A percentile compares a stretch with the other conserved stretches of the same genome.
These are phyloP conservation scores for Mus pahari DNA, from an alignment of 2,113 vertebrate genomes.

Conservation along the genomic window DNA sequence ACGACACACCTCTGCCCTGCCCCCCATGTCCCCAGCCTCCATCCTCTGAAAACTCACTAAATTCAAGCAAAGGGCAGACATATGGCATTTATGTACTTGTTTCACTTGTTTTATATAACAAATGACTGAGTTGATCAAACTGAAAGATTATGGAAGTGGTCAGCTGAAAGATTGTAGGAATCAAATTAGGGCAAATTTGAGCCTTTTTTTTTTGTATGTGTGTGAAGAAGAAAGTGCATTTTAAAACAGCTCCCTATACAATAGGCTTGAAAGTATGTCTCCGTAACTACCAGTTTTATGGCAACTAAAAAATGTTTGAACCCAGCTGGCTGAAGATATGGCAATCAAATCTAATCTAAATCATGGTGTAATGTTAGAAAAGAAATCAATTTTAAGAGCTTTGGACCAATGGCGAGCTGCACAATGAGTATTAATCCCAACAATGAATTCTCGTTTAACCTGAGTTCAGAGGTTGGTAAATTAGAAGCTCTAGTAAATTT, in stretches of 20 bases:
- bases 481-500: slow-evolving; percentile 49
- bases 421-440: slow-evolving; percentile 54
- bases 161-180: slow-evolving; percentile 34
- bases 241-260: slow-evolving; percentile 41
- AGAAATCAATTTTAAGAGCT: slow-evolving; percentile 54
- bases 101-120: slow-evolving; percentile 45
- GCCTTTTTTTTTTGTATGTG: not conserved
- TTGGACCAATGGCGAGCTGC: slow-evolving; percentile 66
- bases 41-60: not conserved
- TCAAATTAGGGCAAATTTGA: slow-evolving; percentile 49
- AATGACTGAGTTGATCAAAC: slow-evolving; percentile 63
- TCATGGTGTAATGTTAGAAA: slow-evolving; percentile 47
- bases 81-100: slow-evolving; percentile 24
- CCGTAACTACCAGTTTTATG: slow-evolving; percentile 40
- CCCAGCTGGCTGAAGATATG: slow-evolving; percentile 48
- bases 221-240: slow-evolving; percentile 66
- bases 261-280: slow-evolving; percentile 60
- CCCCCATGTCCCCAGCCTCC: not conserved
- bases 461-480: slow-evolving; percentile 43
- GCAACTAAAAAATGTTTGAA: slow-evolving; percentile 53
- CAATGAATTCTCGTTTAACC: slow-evolving; percentile 54
- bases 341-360: slow-evolving; percentile 66
- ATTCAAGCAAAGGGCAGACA: not conserved
- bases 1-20: not conserved
- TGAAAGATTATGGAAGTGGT: slow-evolving; percentile 11